phyloP scores from a whole-genome alignment of 2,113 vertebrate species.

The Gracilinanus agilis region DNA sequence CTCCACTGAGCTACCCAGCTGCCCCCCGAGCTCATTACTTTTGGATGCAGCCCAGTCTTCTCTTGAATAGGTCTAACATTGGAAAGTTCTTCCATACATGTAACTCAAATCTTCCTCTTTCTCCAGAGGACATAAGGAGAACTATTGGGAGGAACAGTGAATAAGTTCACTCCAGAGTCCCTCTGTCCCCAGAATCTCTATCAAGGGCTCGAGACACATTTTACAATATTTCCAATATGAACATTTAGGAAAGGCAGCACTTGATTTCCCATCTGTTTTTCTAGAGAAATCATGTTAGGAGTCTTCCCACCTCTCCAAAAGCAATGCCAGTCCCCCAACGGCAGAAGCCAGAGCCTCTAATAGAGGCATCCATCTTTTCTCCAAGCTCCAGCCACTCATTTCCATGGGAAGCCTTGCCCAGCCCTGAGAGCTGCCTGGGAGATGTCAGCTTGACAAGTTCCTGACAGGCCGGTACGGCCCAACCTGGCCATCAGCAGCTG shows the following conservation, averaged over 20 bases:
- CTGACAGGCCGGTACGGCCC: slow-evolving; percentile 36
- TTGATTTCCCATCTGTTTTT: slow-evolving; percentile 9
- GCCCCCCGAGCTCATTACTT: background rate
- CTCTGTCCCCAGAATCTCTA: background rate
- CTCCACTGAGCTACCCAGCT: no score
- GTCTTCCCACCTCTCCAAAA: slow-evolving; percentile 34
- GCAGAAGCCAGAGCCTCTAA: slow-evolving; percentile 29
- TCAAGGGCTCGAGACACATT: background rate
- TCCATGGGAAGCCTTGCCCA: slow-evolving; percentile 46
- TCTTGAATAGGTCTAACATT: background rate
- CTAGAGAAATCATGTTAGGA: slow-evolving; percentile 33
- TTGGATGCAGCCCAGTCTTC: background rate
- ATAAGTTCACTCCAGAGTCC: background rate
- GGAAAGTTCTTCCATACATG: background rate
- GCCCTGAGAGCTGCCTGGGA: slow-evolving; percentile 23
- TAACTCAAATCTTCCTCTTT: background rate
- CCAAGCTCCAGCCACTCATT: slow-evolving; percentile 9
- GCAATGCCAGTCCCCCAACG: background rate
- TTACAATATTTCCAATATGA: background rate
- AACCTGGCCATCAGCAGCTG: slow-evolving; percentile 10
- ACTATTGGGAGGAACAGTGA: background rate
- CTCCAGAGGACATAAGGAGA: background rate
- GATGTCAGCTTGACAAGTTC: slow-evolving; percentile 47
- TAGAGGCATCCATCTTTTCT: background rate
- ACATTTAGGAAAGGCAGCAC: background rate